Evolutionary conservation across 2,797 vertebrate genomes (phyloP).

Genomic region (Arctocebus calabarensis): DNA sequence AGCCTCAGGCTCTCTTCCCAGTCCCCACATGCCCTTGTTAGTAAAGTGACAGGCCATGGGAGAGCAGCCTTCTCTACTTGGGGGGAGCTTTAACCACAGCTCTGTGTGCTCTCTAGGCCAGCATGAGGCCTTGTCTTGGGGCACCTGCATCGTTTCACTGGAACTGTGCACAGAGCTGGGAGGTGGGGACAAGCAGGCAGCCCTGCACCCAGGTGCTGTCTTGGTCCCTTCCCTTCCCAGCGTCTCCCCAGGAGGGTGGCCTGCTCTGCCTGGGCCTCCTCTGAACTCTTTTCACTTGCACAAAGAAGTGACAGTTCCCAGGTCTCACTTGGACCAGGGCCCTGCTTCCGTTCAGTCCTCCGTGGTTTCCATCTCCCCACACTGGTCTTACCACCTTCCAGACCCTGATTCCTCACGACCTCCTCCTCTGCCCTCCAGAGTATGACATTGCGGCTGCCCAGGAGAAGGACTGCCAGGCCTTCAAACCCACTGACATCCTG

Average conservation of each 20-base stretch:
- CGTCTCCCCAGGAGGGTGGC: neutral
- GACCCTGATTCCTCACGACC: neutral
- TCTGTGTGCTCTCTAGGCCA: neutral
- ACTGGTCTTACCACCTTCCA: neutral
- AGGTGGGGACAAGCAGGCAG: neutral
- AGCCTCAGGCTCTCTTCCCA: neutral
- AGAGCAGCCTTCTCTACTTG: neutral
- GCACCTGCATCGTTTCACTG: neutral
- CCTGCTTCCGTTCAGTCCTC: neutral
- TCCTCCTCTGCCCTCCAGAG: constrained; percentile 80
- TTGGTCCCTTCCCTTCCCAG: neutral
- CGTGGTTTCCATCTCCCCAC: neutral
- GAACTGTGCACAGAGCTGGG: neutral
- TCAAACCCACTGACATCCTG: constrained; percentile 85
- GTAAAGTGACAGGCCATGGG: neutral
- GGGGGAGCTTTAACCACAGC: no score
- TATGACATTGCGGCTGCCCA: constrained; percentile 88
- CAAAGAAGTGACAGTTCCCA: neutral
- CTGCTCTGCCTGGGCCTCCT: neutral
- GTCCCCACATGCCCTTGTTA: neutral
- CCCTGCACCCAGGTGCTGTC: fast-evolving
- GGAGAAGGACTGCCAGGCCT: constrained; percentile 84
- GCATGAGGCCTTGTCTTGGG: neutral
- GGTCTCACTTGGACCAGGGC: neutral
- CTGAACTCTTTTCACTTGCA: neutral